phyloP scores from a whole-genome alignment of 1,140 invertebrate genomes.

The fruit fly (Drosophila melanogaster) region DNA sequence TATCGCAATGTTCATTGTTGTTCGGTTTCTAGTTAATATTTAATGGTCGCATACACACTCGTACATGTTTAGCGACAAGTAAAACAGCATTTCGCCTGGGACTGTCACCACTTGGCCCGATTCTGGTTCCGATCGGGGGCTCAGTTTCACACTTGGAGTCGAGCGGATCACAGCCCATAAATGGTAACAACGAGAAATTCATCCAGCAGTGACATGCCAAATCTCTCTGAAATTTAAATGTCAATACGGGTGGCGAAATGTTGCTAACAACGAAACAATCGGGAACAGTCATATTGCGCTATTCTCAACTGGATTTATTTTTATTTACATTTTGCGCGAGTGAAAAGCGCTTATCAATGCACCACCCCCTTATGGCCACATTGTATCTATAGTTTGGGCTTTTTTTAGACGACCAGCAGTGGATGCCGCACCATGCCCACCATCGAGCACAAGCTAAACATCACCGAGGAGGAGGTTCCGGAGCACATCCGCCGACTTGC shows the following conservation, averaged over 20 bases:
- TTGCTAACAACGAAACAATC: constrained; percentile 39
- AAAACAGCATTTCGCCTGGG: constrained; percentile 57
- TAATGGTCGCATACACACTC: constrained; percentile 46
- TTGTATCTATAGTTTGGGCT: constrained; percentile 4
- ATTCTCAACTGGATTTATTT: constrained; percentile 7
- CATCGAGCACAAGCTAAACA: constrained; percentile 68
- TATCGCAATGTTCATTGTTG: constrained; percentile 48
- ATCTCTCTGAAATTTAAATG: constrained; percentile 15
- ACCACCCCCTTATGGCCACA: constrained; percentile 1
- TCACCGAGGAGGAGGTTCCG: constrained; percentile 72
- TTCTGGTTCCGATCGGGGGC: constrained; percentile 44
- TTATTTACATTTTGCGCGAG: constrained; percentile 4
- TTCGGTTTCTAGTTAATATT: constrained; percentile 65
- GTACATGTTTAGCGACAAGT: constrained; percentile 47
- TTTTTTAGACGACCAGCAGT: constrained; percentile 35
- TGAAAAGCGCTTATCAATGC: neutral
- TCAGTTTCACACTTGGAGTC: constrained; percentile 70
- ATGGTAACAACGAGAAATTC: neutral
- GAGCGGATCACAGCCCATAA: constrained; percentile 43
- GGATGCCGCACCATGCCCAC: constrained; percentile 60
- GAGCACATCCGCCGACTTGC: constrained; percentile 66
- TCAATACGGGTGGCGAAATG: constrained; percentile 24
- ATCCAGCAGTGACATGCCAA: constrained; percentile 4
- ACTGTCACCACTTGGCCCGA: constrained; percentile 65
- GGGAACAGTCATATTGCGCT: constrained; percentile 3